A percentile compares a stretch with the other conserved stretches of the same genome.
Evolutionary conservation across 2,113 vertebrate species (phyloP).

Genomic region (Arvicanthis niloticus): DNA sequence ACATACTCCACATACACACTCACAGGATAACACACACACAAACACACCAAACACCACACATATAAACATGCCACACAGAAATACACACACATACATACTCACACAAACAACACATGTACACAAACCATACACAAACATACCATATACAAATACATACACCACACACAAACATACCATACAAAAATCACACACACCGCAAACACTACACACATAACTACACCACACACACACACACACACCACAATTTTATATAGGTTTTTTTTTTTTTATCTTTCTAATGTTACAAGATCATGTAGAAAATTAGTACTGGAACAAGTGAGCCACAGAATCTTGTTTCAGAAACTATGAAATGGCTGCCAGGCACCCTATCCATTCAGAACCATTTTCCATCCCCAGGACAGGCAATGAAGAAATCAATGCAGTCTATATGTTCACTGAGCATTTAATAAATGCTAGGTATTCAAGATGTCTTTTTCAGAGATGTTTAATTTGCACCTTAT

Average conservation of each 20-base stretch:
- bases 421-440: not conserved
- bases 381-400: not conserved
- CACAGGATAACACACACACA: not conserved
- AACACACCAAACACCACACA: not conserved
- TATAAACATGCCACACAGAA: no score
- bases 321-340: not conserved
- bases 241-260: not conserved
- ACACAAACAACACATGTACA: no score
- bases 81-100: not conserved
- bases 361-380: not conserved
- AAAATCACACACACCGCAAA: not conserved
- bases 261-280: not conserved
- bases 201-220: no score
- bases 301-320: not conserved
- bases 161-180: no score
- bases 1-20: no score
- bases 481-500: not conserved
- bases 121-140: no score
- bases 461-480: not conserved
- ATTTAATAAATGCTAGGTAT: not conserved
- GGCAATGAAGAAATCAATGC: not conserved
- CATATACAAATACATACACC: no score
- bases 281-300: not conserved
- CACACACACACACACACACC: not conserved
- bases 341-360: not conserved